Conservation (phyloP, 2,113 vertebrate genomes). For the Hemibagrus wyckioides region DNA sequence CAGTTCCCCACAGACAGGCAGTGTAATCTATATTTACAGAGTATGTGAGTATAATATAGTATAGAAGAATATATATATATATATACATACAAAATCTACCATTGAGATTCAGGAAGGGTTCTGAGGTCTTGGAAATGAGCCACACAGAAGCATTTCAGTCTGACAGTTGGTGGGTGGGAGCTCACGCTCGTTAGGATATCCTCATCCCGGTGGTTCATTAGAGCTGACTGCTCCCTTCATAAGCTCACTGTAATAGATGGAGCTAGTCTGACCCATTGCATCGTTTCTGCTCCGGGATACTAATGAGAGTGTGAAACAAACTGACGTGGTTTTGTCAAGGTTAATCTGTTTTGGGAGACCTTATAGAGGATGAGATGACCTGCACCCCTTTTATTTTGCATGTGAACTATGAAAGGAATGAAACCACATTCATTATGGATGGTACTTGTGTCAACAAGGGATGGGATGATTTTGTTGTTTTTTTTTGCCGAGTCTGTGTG, state of each 20-base stretch:
- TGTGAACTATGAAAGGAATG: constrained; percentile 28
- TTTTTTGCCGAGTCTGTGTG: neutral
- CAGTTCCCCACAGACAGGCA: constrained; percentile 54
- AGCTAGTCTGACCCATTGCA: constrained; percentile 53
- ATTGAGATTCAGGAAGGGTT: constrained; percentile 46
- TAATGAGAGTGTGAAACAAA: constrained; percentile 60
- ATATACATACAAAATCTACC: constrained; percentile 35
- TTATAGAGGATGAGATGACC: constrained; percentile 30
- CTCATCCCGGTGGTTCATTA: constrained; percentile 37
- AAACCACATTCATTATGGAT: neutral
- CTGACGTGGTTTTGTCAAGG: constrained; percentile 52
- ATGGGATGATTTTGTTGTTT: neutral
- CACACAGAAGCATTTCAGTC: constrained; percentile 53
- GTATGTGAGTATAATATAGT: too few species aligned
- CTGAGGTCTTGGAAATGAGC: constrained; percentile 30
- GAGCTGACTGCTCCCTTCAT: constrained; percentile 46
- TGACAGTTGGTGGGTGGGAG: constrained; percentile 57
- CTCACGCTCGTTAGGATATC: constrained; percentile 45
- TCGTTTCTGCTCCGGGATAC: constrained; percentile 58
- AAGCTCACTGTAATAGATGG: constrained; percentile 57
- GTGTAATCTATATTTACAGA: constrained; percentile 55
- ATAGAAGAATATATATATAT: neutral
- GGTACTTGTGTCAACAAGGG: neutral
- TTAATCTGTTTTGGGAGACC: constrained; percentile 55
- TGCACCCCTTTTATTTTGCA: constrained; percentile 12